A percentile compares a stretch with the other conserved stretches of the same genome.
Evolutionary conservation across 2,888 invertebrate species (phyloP).

Genomic region (Gari tellinella): DNA sequence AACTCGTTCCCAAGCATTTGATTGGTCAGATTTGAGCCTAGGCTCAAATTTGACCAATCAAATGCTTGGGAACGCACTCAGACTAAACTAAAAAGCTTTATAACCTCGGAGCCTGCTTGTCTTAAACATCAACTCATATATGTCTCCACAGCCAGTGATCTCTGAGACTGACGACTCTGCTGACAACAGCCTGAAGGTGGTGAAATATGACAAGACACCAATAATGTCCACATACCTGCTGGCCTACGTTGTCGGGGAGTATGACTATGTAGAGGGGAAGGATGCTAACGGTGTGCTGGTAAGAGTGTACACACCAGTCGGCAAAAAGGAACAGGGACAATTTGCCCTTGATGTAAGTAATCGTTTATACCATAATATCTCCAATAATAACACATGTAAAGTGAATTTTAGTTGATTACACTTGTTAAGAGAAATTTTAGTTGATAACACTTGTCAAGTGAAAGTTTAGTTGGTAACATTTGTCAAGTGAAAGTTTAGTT

Average conservation of each 20-base stretch:
- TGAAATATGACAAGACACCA: constrained; percentile 93
- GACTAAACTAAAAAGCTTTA: no score
- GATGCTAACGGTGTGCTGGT: constrained; percentile 91
- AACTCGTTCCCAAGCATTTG: no score
- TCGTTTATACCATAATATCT: no score
- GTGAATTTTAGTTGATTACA: no score
- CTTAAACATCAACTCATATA: background rate
- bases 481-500: no score
- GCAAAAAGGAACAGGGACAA: constrained; percentile 95
- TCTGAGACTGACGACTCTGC: constrained; percentile 70
- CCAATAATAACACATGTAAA: no score
- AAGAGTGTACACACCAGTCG: constrained; percentile 89
- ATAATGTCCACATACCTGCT: constrained; percentile 98
- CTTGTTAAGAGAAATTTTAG: no score
- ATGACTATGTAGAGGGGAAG: constrained; percentile 94
- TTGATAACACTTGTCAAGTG: no score
- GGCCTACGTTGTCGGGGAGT: constrained; percentile 97
- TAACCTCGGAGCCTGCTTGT: background rate
- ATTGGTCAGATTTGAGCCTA: no score
- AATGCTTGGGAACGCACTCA: no score
- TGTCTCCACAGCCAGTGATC: constrained; percentile 73
- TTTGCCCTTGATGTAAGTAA: constrained; percentile 94
- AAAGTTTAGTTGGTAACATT: no score
- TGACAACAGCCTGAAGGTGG: constrained; percentile 85
- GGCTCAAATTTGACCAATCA: no score